A percentile compares a stretch with the other conserved stretches of the same genome.
These are phyloP conservation scores for Patella pellucida DNA, from an alignment of 2,888 invertebrate genomes.

Conservation along the genomic window DNA sequence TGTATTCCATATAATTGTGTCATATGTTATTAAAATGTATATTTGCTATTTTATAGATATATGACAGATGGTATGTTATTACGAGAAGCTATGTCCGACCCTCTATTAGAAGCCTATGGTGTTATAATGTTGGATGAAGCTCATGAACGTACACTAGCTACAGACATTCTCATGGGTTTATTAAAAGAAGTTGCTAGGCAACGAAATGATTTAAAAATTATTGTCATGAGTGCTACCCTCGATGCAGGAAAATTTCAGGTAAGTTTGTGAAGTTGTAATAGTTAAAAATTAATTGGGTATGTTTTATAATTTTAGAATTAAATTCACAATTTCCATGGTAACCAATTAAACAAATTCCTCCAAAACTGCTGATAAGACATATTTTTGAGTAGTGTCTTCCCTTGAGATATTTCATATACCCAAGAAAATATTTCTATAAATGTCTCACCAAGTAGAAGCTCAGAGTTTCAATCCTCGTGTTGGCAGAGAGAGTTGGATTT, in stretches of 20 bases:
- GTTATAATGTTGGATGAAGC: constrained; percentile 98
- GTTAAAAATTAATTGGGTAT: too few species aligned
- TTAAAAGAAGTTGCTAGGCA: constrained; percentile 95
- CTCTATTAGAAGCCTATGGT: constrained; percentile 95
- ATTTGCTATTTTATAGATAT: constrained; percentile 76
- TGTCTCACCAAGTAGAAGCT: too few species aligned
- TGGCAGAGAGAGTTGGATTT: too few species aligned
- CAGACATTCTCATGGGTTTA: constrained; percentile 99
- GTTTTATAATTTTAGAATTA: neutral
- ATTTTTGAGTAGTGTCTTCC: too few species aligned
- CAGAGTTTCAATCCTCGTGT: too few species aligned
- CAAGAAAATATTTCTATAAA: neutral
- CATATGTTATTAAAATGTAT: too few species aligned
- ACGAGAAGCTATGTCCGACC: constrained; percentile 99
- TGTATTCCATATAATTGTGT: too few species aligned
- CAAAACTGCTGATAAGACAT: neutral
- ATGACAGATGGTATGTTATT: constrained; percentile 99
- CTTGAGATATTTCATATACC: neutral
- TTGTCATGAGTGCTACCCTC: constrained; percentile 99
- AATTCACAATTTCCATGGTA: neutral
- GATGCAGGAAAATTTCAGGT: constrained; percentile 98
- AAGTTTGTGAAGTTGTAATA: constrained; percentile 18
- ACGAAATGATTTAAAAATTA: constrained; percentile 91
- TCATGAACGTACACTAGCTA: constrained; percentile 97
- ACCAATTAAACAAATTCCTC: neutral